phyloP scores from a whole-genome alignment of 2,888 invertebrate genomes.

The Torymus aiolomorphi region DNA sequence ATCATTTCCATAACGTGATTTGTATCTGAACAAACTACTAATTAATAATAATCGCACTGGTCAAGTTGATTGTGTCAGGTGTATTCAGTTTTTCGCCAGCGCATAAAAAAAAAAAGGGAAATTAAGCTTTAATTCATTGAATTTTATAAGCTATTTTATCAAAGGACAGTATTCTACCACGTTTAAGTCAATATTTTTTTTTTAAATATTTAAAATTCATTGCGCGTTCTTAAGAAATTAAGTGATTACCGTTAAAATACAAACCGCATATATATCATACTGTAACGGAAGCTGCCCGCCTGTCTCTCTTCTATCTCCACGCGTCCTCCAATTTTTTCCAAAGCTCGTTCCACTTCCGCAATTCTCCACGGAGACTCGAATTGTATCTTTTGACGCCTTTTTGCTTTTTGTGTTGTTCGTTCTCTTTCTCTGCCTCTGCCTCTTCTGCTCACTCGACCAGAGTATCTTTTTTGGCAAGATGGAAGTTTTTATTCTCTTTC shows the following conservation, averaged over 20 bases:
- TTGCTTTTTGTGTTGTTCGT: background rate
- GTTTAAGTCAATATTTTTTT: too few species aligned
- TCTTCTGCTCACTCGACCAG: conserved; percentile 3
- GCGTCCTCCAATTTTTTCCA: conserved; percentile 35
- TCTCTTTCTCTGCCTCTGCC: background rate
- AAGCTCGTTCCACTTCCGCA: conserved; percentile 35
- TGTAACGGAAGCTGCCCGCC: conserved; percentile 1
- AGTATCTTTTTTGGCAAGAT: conserved; percentile 4
- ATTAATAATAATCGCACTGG: too few species aligned
- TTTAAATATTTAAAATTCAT: too few species aligned
- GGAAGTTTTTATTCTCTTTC: conserved; percentile 26
- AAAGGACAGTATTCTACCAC: too few species aligned
- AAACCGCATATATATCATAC: background rate
- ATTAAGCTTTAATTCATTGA: too few species aligned
- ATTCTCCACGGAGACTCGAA: conserved; percentile 34
- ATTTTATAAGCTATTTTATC: too few species aligned
- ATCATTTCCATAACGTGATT: too few species aligned
- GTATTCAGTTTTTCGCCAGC: too few species aligned
- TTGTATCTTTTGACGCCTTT: conserved; percentile 27
- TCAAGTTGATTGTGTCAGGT: too few species aligned
- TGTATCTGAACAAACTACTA: too few species aligned
- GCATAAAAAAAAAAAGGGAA: too few species aligned
- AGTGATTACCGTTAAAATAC: background rate
- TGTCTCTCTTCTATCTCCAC: conserved; percentile 14
- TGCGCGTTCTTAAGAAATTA: too few species aligned